A percentile compares a stretch with the other conserved stretches of the same genome.
Evolutionary conservation across 2,888 invertebrate genomes (phyloP).

Genomic region (Balanococcus diminutus): DNA sequence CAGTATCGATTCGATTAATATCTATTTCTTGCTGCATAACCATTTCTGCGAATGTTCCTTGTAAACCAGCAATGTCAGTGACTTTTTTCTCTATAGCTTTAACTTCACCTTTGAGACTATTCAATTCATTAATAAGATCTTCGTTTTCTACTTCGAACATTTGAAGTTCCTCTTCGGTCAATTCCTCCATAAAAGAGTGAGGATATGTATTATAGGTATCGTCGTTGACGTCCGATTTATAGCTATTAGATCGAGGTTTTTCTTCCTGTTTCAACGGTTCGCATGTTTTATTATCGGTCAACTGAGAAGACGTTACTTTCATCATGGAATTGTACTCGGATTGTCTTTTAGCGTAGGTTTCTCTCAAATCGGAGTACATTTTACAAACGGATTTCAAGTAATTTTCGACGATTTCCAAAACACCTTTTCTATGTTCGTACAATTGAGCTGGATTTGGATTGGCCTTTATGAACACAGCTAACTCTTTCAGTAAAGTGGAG

Average conservation of each 20-base stretch:
- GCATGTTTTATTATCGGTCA: constrained; percentile 26
- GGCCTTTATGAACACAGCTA: constrained; percentile 59
- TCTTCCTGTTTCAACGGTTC: constrained; percentile 17
- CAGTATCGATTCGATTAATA: constrained; percentile 86
- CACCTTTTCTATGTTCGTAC: constrained; percentile 77
- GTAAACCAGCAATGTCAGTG: constrained; percentile 91
- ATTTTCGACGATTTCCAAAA: constrained; percentile 75
- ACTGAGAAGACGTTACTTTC: constrained; percentile 59
- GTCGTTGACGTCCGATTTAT: constrained; percentile 45
- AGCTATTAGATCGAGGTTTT: neutral
- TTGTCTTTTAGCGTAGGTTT: constrained; percentile 82
- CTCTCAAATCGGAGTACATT: constrained; percentile 86
- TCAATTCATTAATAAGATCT: constrained; percentile 83
- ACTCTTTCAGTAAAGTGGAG: constrained; percentile 76
- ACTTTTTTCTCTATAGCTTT: constrained; percentile 88
- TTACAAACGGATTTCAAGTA: constrained; percentile 86
- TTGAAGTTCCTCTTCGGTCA: constrained; percentile 87
- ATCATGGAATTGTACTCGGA: constrained; percentile 82
- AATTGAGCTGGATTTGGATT: constrained; percentile 65
- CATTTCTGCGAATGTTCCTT: constrained; percentile 96
- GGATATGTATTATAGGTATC: neutral
- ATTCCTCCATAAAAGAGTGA: constrained; percentile 63
- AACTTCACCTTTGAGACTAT: constrained; percentile 85
- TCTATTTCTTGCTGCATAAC: constrained; percentile 92
- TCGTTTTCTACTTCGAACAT: constrained; percentile 92